These are phyloP conservation scores for Pyxicephalus adspersus DNA, from an alignment of 2,113 vertebrate genomes.

Conservation along the genomic window DNA sequence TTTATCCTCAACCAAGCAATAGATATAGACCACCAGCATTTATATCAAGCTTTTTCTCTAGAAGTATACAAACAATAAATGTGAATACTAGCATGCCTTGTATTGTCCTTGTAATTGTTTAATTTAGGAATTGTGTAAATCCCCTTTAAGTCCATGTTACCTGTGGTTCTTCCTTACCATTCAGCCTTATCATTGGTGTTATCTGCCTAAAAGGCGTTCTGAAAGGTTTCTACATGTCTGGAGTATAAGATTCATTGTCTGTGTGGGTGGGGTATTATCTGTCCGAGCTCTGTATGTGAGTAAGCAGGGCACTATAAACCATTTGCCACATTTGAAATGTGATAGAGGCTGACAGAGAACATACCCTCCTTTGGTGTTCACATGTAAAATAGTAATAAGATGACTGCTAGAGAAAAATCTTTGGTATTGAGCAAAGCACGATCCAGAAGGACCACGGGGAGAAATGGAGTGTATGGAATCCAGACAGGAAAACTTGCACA, in stretches of 20 bases:
- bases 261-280: neutral
- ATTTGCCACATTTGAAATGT: neutral
- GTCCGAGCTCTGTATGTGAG: neutral
- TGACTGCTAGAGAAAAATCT: constrained; percentile 3
- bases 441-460: constrained; percentile 42
- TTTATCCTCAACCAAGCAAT: no score
- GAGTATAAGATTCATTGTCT: neutral
- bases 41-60: no score
- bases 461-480: constrained; percentile 26
- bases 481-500: neutral
- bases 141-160: no score
- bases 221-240: neutral
- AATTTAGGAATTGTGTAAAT: no score
- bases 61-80: no score
- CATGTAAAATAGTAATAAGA: constrained; percentile 22
- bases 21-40: no score
- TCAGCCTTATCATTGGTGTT: neutral
- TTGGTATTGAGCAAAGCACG: neutral
- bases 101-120: no score
- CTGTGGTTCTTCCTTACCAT: no score
- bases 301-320: neutral
- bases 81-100: no score
- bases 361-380: constrained; percentile 23
- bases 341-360: constrained; percentile 3
- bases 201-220: no score